Evolutionary conservation across 2,113 vertebrate genomes (phyloP).

Genomic region (Microtus montanus): DNA sequence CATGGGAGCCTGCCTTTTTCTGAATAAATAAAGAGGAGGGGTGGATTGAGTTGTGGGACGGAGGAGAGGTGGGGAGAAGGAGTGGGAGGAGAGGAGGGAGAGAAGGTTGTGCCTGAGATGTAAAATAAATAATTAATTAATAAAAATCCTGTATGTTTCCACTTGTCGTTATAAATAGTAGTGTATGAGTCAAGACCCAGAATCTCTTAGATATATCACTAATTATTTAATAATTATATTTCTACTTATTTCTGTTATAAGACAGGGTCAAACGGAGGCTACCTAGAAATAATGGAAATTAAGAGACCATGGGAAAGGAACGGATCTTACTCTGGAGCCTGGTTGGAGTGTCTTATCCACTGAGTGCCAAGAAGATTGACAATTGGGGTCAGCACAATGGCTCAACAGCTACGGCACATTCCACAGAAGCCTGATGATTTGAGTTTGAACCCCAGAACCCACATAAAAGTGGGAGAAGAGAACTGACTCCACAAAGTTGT

Average conservation of each 20-base stretch:
- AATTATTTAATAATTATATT: neutral
- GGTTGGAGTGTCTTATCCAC: neutral
- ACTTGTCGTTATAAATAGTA: neutral
- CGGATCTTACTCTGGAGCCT: neutral
- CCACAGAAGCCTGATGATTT: neutral
- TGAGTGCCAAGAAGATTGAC: neutral
- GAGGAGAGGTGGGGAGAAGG: neutral
- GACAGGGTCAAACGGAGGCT: neutral
- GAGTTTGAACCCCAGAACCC: neutral
- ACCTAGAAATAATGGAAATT: neutral
- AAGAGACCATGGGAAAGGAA: neutral
- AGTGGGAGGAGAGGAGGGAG: neutral
- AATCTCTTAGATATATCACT: neutral
- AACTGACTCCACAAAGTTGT: neutral
- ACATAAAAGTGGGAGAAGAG: neutral
- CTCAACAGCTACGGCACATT: neutral
- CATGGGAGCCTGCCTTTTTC: neutral
- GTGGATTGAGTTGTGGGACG: neutral
- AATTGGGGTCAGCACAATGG: neutral
- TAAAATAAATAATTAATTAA: neutral
- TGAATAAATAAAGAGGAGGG: neutral
- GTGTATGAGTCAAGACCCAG: neutral
- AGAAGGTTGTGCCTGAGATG: neutral
- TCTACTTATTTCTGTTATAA: neutral
- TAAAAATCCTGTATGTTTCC: neutral